Evolutionary conservation across 2,888 invertebrate species (phyloP).

Genomic region (Geotrupes spiniger): DNA sequence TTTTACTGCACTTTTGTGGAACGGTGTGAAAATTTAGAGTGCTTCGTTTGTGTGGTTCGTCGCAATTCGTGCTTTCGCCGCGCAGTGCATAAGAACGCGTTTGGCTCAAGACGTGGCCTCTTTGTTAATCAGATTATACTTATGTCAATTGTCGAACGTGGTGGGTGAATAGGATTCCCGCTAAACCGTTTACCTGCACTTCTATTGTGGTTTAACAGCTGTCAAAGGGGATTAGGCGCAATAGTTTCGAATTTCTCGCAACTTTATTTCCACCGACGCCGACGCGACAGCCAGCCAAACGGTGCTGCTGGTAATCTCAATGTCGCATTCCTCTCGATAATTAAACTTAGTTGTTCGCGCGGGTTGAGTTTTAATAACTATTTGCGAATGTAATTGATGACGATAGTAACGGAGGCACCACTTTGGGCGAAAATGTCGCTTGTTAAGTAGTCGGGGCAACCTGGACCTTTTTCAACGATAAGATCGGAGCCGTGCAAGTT

Average conservation of each 20-base stretch:
- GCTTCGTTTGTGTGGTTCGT: background rate
- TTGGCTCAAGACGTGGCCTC: constrained; percentile 5
- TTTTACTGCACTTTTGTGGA: background rate
- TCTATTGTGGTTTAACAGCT: constrained; percentile 29
- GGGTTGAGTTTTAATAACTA: too few species aligned
- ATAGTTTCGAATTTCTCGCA: constrained; percentile 25
- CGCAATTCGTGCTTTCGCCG: background rate
- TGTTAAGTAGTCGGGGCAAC: constrained; percentile 20
- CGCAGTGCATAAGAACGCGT: background rate
- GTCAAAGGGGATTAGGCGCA: constrained; percentile 27
- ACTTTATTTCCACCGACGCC: constrained; percentile 5
- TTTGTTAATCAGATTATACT: constrained; percentile 30
- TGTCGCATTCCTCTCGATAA: too few species aligned
- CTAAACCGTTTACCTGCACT: constrained; percentile 34
- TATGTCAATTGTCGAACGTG: constrained; percentile 29
- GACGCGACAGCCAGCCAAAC: too few species aligned
- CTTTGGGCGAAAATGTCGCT: constrained; percentile 12
- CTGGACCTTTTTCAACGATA: constrained; percentile 28
- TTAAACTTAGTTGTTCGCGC: too few species aligned
- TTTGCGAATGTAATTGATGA: constrained; percentile 6
- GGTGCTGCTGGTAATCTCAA: too few species aligned
- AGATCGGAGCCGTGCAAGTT: constrained; percentile 27
- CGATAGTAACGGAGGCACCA: background rate
- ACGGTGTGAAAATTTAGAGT: background rate
- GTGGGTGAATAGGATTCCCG: constrained; percentile 26